These are phyloP conservation scores for Leiothrix lutea DNA, from an alignment of 2,113 vertebrate genomes.

Conservation along the genomic window DNA sequence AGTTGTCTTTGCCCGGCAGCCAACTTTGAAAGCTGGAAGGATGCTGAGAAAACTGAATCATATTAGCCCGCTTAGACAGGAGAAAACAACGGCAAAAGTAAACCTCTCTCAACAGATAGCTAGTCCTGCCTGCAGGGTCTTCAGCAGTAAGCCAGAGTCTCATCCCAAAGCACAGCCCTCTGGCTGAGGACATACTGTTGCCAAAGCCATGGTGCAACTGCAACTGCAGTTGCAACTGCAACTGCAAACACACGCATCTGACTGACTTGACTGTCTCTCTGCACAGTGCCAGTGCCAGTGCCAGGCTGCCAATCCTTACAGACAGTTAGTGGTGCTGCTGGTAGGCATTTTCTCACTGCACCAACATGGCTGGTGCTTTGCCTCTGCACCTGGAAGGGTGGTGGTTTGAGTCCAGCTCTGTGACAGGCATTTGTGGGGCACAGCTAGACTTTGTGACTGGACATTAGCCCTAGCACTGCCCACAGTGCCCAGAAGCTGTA, in stretches of 20 bases:
- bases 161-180: background rate
- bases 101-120: background rate
- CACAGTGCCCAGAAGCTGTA: background rate
- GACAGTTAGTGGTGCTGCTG: background rate
- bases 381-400: background rate
- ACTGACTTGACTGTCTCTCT: background rate
- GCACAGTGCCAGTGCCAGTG: background rate
- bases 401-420: background rate
- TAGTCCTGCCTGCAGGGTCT: background rate
- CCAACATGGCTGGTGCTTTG: background rate
- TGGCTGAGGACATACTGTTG: background rate
- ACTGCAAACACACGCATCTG: background rate
- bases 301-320: background rate
- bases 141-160: background rate
- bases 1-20: slow-evolving; percentile 22
- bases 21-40: slow-evolving; percentile 16
- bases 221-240: too few species aligned
- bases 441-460: background rate
- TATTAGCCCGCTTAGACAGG: slow-evolving; percentile 7
- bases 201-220: background rate
- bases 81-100: slow-evolving; percentile 39
- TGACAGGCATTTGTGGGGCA: background rate
- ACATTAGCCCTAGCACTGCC: background rate
- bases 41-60: slow-evolving; percentile 21
- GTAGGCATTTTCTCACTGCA: background rate